phyloP scores from a whole-genome alignment of 2,797 vertebrate genomes.

The Sebastes nivosus region DNA sequence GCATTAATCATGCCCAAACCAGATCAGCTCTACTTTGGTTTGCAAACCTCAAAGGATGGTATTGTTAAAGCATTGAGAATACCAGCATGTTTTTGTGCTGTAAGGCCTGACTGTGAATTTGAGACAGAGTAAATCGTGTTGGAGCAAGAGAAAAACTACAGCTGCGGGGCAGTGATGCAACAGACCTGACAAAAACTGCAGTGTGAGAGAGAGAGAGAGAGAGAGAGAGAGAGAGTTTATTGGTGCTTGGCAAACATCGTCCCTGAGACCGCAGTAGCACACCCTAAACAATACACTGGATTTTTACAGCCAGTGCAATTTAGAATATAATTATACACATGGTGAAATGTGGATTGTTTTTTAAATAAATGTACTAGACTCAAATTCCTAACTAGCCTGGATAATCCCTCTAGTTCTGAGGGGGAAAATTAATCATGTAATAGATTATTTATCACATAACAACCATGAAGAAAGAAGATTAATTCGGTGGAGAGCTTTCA shows the following conservation, averaged over 20 bases:
- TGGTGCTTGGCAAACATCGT: conserved; percentile 9
- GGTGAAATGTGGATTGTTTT: neutral
- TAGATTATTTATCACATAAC: neutral
- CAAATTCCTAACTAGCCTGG: neutral
- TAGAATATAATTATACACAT: neutral
- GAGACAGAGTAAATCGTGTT: conserved; percentile 39
- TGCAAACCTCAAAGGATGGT: conserved; percentile 6
- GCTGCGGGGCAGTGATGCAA: conserved; percentile 39
- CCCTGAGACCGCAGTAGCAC: conserved; percentile 1
- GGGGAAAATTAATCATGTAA: neutral
- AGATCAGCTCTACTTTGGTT: neutral
- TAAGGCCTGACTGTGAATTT: conserved; percentile 3
- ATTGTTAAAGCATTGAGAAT: conserved; percentile 5
- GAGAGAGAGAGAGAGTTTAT: neutral
- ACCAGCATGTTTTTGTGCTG: neutral
- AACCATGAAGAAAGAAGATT: neutral
- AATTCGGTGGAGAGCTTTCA: neutral
- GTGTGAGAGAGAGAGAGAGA: neutral
- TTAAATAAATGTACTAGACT: neutral
- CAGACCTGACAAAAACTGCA: conserved; percentile 25
- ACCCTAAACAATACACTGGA: neutral
- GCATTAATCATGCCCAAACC: conserved; percentile 30
- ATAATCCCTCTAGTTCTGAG: neutral
- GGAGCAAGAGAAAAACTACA: conserved; percentile 34
- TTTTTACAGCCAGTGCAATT: neutral